Conservation (phyloP, 2,797 vertebrate genomes). For the Alectoris magna region DNA sequence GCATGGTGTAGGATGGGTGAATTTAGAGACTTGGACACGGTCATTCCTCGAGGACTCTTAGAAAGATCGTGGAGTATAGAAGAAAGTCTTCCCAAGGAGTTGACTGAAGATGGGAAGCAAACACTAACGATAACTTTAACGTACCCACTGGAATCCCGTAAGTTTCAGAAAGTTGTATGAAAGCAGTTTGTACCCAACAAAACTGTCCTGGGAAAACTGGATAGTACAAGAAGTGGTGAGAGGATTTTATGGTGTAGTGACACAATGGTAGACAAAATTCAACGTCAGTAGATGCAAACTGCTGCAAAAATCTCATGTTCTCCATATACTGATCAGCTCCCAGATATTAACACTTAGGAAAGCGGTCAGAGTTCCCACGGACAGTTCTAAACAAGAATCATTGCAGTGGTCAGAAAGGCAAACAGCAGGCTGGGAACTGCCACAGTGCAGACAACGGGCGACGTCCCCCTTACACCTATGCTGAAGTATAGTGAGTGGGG, state of each 20-base stretch:
- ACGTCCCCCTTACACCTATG: neutral
- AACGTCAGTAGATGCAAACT: neutral
- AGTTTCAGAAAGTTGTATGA: neutral
- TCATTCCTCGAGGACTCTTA: neutral
- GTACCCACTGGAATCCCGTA: neutral
- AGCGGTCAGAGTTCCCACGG: neutral
- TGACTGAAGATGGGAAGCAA: neutral
- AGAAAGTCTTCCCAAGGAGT: neutral
- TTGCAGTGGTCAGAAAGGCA: neutral
- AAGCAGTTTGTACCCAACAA: neutral
- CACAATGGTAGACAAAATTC: neutral
- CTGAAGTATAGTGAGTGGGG: neutral
- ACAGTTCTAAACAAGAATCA: neutral
- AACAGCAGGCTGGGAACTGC: neutral
- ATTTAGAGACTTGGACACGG: neutral
- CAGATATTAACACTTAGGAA: neutral
- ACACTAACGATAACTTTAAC: neutral
- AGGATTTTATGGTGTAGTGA: neutral
- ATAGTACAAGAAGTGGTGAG: neutral
- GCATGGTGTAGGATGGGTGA: neutral
- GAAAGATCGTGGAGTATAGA: neutral
- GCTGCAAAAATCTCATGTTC: fast-evolving
- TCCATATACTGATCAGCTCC: neutral
- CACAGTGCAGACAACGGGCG: neutral
- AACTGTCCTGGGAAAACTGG: neutral